Evolutionary conservation across 2,113 vertebrate species (phyloP).

Genomic region (Marcusenius ussheri): DNA sequence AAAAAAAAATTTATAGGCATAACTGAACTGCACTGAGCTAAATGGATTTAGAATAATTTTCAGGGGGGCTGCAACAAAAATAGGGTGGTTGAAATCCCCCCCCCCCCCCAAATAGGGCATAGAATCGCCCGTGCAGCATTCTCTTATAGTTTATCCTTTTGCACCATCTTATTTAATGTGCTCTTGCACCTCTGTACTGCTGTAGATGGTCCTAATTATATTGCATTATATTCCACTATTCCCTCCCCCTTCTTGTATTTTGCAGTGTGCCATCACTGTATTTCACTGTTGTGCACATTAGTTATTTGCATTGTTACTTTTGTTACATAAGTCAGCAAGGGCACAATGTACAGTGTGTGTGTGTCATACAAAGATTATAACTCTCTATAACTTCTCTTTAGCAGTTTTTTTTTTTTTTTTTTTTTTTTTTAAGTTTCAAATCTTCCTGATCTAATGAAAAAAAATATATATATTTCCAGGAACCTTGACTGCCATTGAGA

Average conservation of each 20-base stretch:
- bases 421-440: no score
- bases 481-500: constrained; percentile 83
- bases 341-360: neutral
- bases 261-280: neutral
- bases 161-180: neutral
- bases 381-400: neutral
- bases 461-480: constrained; percentile 52
- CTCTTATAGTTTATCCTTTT: neutral
- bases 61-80: neutral
- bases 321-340: neutral
- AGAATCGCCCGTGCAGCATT: neutral
- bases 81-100: neutral
- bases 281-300: neutral
- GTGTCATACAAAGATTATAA: neutral
- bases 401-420: neutral
- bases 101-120: neutral
- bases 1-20: neutral
- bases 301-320: neutral
- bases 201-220: neutral
- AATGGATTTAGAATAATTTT: neutral
- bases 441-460: neutral
- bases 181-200: neutral
- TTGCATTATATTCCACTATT: neutral
- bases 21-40: neutral
- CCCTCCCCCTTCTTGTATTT: neutral